Evolutionary conservation across 1,140 invertebrate genomes (phyloP), one percentile per base, ranked within the genome.

Genomic region (Linepithema humile): DNA sequence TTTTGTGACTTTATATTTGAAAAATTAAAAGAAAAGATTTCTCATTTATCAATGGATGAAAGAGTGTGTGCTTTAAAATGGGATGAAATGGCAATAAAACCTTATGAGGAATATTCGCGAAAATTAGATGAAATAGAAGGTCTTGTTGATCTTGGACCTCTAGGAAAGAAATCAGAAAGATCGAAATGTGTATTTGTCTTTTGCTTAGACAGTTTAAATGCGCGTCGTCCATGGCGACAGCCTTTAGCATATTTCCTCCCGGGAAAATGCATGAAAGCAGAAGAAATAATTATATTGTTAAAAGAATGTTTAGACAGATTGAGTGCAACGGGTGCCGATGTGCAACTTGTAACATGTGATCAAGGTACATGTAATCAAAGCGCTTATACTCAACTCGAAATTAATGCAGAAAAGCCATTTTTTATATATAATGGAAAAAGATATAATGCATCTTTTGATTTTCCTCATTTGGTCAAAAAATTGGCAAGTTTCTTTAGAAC

Each of bases 81-180:
- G 23, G 55, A 57, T 1, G 55, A 57, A 35, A 62, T 62, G 59
- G 4, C 4, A 2, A 62, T 62, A 2, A 62, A 62, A 62, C n/a
- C 32, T 2, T n/a, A 38, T 3, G 32, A 62, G 20, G 59, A 62
- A 38, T 62, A 62, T 62, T 62, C 59, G 3, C 15, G 4, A 35
- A 17, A 38, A 32, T 35, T 62, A n/a, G 59, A 62, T 38, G 29
- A 62, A n/a, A 35, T 62, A 62, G 59, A 62, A 62, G 32, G 59
- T 3, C 29, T 60, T 35, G 59, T 60, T 60, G 29, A 35, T n/a
- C 59, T 60, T 17, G 59, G 29, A 7, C 29, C 32, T 60, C 15
- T 60, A 35, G 29, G 17, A 38, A 35, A 5, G 35, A 60, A 60
- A 60, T n/a, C 4, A 12, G 59, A 60, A 60, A 60, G 17, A 60